These are phyloP conservation scores for Apodemia mormo DNA, from an alignment of 2,888 invertebrate genomes.

Conservation along the genomic window DNA sequence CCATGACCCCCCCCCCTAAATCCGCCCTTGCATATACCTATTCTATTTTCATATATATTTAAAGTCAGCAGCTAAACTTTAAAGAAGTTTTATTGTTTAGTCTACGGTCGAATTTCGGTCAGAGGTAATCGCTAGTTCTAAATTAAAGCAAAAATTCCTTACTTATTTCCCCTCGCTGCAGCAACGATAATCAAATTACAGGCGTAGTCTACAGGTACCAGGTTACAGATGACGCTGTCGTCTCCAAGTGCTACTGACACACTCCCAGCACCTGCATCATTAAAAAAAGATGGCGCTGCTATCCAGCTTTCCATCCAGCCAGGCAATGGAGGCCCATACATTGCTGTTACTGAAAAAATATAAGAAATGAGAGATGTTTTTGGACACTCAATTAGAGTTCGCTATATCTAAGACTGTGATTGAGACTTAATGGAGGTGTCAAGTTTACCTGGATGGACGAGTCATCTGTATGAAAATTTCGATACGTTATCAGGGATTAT, in stretches of 20 bases:
- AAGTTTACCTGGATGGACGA: too few relatives aligned
- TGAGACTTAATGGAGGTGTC: too few relatives aligned
- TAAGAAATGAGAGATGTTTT: neutral
- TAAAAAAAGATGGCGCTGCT: slow-evolving; percentile 87
- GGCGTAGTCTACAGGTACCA: slow-evolving; percentile 84
- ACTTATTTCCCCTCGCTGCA: slow-evolving; percentile 31
- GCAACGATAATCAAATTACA: slow-evolving; percentile 90
- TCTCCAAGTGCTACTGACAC: slow-evolving; percentile 89
- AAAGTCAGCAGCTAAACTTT: too few relatives aligned
- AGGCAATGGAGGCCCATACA: slow-evolving; percentile 85
- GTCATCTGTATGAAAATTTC: too few relatives aligned
- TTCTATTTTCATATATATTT: too few relatives aligned
- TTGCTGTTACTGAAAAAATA: slow-evolving; percentile 78
- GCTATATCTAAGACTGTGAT: too few relatives aligned
- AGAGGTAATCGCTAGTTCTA: too few relatives aligned
- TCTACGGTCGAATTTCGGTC: too few relatives aligned
- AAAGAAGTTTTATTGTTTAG: too few relatives aligned
- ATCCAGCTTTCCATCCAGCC: slow-evolving; percentile 97
- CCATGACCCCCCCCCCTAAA: too few relatives aligned
- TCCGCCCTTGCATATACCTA: too few relatives aligned
- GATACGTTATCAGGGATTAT: too few relatives aligned
- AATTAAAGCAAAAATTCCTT: neutral
- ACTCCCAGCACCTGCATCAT: slow-evolving; percentile 83
- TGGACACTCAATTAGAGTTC: neutral
- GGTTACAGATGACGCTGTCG: slow-evolving; percentile 85